phyloP scores from a whole-genome alignment of 1,140 invertebrate species.

The Andrena cerasifolii region DNA sequence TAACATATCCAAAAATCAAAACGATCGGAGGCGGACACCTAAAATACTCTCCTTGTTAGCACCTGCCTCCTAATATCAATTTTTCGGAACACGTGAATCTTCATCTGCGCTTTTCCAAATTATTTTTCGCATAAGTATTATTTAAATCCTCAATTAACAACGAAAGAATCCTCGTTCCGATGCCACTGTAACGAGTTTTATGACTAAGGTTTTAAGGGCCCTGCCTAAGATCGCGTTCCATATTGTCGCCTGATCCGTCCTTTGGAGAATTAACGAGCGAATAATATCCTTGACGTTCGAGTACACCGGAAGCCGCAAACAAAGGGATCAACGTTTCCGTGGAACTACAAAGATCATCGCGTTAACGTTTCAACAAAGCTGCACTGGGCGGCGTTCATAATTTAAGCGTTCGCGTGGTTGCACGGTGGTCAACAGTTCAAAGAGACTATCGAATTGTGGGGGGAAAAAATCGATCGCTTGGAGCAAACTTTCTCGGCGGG shows the following conservation, averaged over 20 bases:
- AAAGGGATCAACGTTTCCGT: constrained; percentile 5
- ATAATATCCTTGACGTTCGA: constrained; percentile 4
- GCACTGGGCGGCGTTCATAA: neutral
- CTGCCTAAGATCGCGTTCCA: neutral
- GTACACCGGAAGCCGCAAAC: neutral
- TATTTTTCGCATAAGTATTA: no score
- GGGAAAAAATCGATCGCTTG: neutral
- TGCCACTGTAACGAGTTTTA: neutral
- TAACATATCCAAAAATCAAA: no score
- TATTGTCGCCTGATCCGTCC: no score
- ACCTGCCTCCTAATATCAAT: no score
- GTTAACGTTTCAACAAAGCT: neutral
- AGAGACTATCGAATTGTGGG: neutral
- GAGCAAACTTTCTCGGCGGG: neutral
- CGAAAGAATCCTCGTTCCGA: neutral
- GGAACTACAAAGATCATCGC: neutral
- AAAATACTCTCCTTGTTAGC: no score
- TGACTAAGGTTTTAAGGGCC: neutral
- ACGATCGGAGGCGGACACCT: no score
- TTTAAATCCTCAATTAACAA: neutral
- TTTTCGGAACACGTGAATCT: no score
- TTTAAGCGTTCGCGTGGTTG: neutral
- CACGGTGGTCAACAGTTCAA: neutral
- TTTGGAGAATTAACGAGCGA: constrained; percentile 2
- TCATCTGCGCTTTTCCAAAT: no score